Evolutionary conservation across 2,113 vertebrate species (phyloP).

Genomic region (Campylomormyrus numenius): DNA sequence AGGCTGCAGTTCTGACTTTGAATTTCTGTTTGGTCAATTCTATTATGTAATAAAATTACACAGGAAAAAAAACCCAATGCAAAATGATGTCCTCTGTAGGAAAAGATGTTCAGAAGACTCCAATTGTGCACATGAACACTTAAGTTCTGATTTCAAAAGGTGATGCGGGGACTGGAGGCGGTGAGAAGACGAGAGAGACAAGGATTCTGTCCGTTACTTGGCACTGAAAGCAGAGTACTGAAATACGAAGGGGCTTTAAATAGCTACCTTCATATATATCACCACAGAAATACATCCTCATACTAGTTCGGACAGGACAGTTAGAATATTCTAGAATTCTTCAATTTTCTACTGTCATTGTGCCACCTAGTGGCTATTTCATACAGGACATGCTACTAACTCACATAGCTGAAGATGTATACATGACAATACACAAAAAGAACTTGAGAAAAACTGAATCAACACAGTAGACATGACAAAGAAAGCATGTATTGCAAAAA

Average conservation of each 20-base stretch:
- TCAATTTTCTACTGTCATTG: background rate
- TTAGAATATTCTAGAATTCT: conserved; percentile 9
- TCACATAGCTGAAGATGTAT: background rate
- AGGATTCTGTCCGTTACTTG: background rate
- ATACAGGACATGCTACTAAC: background rate
- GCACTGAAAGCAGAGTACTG: background rate
- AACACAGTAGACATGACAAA: background rate
- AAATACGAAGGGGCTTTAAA: background rate
- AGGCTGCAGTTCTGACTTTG: background rate
- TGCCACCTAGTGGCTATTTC: background rate
- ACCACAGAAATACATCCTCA: background rate
- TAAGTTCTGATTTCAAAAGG: background rate
- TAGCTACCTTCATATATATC: background rate
- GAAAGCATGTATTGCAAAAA: conserved; percentile 12
- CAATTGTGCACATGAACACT: background rate
- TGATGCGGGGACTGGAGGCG: background rate
- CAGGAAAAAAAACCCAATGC: background rate
- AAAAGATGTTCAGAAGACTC: background rate
- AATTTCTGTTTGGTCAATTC: background rate
- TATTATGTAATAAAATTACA: background rate
- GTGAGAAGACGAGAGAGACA: background rate
- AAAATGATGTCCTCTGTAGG: background rate
- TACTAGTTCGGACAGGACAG: background rate
- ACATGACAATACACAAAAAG: background rate
- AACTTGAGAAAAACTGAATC: background rate